Evolutionary conservation across 1,140 invertebrate genomes (phyloP).

Genomic region (Habropoda laboriosa): DNA sequence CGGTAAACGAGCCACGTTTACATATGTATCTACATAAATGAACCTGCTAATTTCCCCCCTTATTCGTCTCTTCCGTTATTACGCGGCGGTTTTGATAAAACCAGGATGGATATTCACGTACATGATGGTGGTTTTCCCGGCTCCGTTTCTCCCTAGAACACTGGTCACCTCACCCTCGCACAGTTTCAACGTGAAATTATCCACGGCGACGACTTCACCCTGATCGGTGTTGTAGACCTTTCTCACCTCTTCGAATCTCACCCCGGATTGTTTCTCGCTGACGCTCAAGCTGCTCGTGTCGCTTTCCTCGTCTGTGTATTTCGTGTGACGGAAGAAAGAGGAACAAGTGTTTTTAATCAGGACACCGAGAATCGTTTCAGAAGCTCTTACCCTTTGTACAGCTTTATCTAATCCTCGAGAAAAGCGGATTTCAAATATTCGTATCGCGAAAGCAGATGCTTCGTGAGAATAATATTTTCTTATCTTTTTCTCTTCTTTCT

Average conservation of each 20-base stretch:
- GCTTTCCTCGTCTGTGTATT: slow-evolving; percentile 70
- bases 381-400: slow-evolving; percentile 34
- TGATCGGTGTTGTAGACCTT: slow-evolving; percentile 79
- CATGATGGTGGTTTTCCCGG: slow-evolving; percentile 92
- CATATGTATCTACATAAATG: no score
- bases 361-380: neutral
- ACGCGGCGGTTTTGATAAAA: neutral
- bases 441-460: slow-evolving; percentile 1
- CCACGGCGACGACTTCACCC: slow-evolving; percentile 83
- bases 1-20: neutral
- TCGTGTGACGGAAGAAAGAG: neutral
- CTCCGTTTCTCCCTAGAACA: slow-evolving; percentile 91
- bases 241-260: slow-evolving; percentile 79
- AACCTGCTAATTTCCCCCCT: no score
- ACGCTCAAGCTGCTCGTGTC: slow-evolving; percentile 72
- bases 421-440: slow-evolving; percentile 30
- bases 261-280: slow-evolving; percentile 79
- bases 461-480: neutral
- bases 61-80: neutral
- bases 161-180: slow-evolving; percentile 86
- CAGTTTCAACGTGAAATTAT: slow-evolving; percentile 88
- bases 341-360: neutral
- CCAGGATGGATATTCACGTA: slow-evolving; percentile 79
- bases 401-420: neutral
- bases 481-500: neutral